phyloP scores from a whole-genome alignment of 1,140 invertebrate species.

The Temnothorax nylanderi region DNA sequence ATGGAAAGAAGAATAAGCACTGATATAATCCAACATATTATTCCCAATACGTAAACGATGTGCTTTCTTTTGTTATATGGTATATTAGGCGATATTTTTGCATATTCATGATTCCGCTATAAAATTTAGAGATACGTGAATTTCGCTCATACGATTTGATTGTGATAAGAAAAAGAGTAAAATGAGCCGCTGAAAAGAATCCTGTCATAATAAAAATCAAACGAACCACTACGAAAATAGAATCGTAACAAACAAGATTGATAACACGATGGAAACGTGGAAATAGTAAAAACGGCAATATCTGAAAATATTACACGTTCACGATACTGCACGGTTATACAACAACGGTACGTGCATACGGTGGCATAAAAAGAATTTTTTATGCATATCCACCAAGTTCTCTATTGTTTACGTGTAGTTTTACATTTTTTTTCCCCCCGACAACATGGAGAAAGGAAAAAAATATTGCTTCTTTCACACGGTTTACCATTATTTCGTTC shows the following conservation, averaged over 20 bases:
- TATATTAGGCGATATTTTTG: background rate
- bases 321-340: background rate
- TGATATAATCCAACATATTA: background rate
- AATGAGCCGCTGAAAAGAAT: background rate
- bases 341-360: background rate
- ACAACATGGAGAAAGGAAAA: background rate
- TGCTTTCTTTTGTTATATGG: background rate
- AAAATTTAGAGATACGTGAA: background rate
- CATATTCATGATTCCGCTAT: background rate
- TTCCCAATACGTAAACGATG: background rate
- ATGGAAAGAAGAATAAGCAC: background rate
- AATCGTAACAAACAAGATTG: background rate
- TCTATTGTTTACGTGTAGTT: background rate
- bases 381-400: background rate
- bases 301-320: background rate
- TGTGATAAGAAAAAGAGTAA: background rate
- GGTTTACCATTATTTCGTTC: background rate
- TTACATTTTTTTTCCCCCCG: background rate
- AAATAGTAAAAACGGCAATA: slow-evolving; percentile 1
- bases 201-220: background rate
- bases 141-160: background rate
- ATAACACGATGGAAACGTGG: background rate
- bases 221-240: background rate
- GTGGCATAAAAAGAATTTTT: background rate
- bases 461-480: slow-evolving; percentile 8